Base-by-base conservation (phyloP, 2,888 invertebrate genomes). In the Drosophila melanosoma region DNA sequence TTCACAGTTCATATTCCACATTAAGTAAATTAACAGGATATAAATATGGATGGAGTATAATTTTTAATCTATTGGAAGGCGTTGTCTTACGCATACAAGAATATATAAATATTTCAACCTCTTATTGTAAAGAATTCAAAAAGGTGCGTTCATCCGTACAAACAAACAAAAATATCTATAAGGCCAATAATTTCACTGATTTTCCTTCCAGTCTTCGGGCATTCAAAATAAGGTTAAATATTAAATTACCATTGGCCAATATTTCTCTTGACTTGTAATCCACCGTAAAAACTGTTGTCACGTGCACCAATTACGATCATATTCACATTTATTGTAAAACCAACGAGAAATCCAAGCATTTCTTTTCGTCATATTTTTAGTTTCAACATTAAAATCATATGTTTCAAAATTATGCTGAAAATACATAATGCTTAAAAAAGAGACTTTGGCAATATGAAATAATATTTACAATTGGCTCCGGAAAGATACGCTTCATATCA, bases 321-420 rank as follows among this genome's bases (percentile, higher is more conserved):
- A 93, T 78, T 95, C 94, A 91, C 99, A 99, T 94, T 98, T 99
- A 57, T 97, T 97, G 92, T 96, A 95, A 92, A 96, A 98, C 99
- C 99, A 99, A 71, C 95, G 93, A 58, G 95, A 94, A 91, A 98
- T 95, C 73, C 97, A 93, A 91, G 95, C 95, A 93, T 98, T 98
- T 76, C 94, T 94, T 51, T 94, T 92, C 7, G 95, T 95, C 70
- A 97, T 94, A 35, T 94, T 93, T 62, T 94, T 94, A 20, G 95
- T 87, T 79, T 94, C 88, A 76, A 93, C 91, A 23, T 90, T 83
- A 57, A 92, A 69, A 71, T 93, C 90, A 29, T 93, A 92, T 3
- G 58, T 70, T 12, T 64, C 51, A 23, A 76, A 69, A 65, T 91
- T 71, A 5, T 68, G 59, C 92, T 93, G 63, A 0, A 87, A 81